Conservation (phyloP, 2,888 invertebrate genomes). For the Pyrgus malvae region DNA sequence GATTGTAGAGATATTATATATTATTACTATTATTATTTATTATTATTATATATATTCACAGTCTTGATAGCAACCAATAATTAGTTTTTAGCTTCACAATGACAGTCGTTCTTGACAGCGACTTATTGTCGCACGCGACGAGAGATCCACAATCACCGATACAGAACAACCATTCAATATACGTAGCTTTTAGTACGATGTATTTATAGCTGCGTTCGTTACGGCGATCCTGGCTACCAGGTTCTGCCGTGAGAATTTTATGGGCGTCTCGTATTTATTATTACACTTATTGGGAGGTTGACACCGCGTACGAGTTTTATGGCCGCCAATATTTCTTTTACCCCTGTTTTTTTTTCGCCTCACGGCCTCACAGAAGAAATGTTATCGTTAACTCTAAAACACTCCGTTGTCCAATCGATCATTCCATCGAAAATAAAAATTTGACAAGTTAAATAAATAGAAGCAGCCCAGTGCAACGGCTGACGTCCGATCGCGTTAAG, state of each 20-base stretch:
- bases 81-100: conserved; percentile 51
- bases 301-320: conserved; percentile 61
- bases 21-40: too few species aligned
- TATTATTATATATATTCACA: too few species aligned
- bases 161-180: conserved; percentile 61
- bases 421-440: conserved; percentile 25
- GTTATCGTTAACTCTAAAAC: conserved; percentile 46
- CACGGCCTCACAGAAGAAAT: conserved; percentile 43
- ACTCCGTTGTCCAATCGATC: conserved; percentile 34
- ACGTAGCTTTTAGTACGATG: conserved; percentile 69
- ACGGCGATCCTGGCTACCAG: conserved; percentile 51
- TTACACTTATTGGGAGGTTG: conserved; percentile 57
- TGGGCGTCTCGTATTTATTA: conserved; percentile 62
- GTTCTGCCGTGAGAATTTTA: conserved; percentile 57
- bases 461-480: conserved; percentile 41
- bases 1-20: too few species aligned
- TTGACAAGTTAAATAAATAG: conserved; percentile 37
- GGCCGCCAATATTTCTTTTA: conserved; percentile 60
- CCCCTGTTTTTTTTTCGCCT: conserved; percentile 60
- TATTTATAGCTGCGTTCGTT: conserved; percentile 67
- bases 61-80: too few species aligned
- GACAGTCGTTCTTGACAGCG: conserved; percentile 52
- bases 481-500: conserved; percentile 43
- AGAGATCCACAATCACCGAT: conserved; percentile 63
- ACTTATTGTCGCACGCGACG: conserved; percentile 63